Evolutionary conservation across 2,113 vertebrate species (phyloP).

Genomic region (Saccopteryx leptura): DNA sequence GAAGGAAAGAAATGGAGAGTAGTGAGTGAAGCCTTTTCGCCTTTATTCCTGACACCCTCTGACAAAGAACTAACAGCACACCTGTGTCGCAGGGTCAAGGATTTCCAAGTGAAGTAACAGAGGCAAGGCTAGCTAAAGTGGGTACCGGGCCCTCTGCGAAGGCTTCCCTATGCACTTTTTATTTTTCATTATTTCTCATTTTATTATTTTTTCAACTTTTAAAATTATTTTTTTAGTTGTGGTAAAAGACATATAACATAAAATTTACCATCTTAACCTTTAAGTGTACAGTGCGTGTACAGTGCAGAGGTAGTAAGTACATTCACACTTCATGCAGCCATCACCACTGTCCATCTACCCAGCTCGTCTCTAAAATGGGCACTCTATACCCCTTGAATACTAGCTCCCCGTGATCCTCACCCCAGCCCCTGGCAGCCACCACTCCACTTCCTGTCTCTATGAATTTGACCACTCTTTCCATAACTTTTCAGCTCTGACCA

Average conservation of each 20-base stretch:
- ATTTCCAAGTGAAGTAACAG: not conserved
- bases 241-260: not conserved
- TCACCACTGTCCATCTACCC: not conserved
- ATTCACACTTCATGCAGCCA: fast-evolving
- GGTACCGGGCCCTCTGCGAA: not conserved
- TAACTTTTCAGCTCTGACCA: not conserved
- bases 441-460: not conserved
- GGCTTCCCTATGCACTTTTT: not conserved
- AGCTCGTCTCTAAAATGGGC: not conserved
- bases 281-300: not conserved
- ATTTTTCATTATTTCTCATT: not conserved
- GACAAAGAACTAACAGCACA: fast-evolving
- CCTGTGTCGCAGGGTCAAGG: not conserved
- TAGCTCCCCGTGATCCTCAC: fast-evolving
- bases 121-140: not conserved
- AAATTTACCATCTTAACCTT: not conserved
- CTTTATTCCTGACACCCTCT: not conserved
- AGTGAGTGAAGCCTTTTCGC: conserved; percentile 88
- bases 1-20: conserved; percentile 99
- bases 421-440: not conserved
- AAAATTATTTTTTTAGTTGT: not conserved
- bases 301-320: too few relatives aligned
- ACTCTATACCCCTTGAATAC: not conserved
- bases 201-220: not conserved
- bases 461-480: not conserved